Evolutionary conservation across 2,888 invertebrate species (phyloP).

Genomic region (Hypomecis atomaria): DNA sequence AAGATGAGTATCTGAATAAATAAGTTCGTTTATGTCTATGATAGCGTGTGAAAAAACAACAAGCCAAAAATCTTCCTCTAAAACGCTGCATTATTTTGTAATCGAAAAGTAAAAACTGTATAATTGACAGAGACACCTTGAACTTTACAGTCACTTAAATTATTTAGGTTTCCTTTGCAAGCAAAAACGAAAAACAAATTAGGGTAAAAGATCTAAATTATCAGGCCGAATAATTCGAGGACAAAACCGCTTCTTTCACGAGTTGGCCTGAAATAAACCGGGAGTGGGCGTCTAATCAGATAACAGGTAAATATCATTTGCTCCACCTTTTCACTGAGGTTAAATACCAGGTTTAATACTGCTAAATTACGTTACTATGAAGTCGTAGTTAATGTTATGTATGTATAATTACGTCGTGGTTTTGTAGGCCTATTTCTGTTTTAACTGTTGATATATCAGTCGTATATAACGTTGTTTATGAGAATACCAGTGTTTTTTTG

Average conservation of each 20-base stretch:
- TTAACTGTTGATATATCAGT: not conserved
- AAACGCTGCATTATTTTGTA: not conserved
- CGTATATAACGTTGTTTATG: not conserved
- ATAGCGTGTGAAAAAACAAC: too few relatives aligned
- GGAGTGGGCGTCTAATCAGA: conserved; percentile 27
- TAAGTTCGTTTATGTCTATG: too few relatives aligned
- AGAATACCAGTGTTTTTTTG: not conserved
- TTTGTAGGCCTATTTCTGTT: not conserved
- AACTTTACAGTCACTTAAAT: conserved; percentile 9
- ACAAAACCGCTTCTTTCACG: conserved; percentile 5
- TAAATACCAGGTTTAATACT: conserved; percentile 2
- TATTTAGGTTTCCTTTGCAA: not conserved
- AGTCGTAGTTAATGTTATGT: not conserved
- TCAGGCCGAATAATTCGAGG: conserved; percentile 11
- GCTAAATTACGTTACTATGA: conserved; percentile 2
- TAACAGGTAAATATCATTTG: conserved; percentile 23
- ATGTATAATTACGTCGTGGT: not conserved
- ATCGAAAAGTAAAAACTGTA: conserved; percentile 2
- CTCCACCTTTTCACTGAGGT: conserved; percentile 17
- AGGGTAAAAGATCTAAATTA: conserved; percentile 10
- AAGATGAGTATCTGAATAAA: too few relatives aligned
- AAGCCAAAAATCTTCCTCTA: too few relatives aligned
- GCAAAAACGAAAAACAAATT: conserved; percentile 12
- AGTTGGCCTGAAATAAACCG: conserved; percentile 20
- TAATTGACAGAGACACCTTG: conserved; percentile 8